Base-by-base conservation (phyloP, 2,113 vertebrate genomes). In the Poicephalus meyeri region DNA sequence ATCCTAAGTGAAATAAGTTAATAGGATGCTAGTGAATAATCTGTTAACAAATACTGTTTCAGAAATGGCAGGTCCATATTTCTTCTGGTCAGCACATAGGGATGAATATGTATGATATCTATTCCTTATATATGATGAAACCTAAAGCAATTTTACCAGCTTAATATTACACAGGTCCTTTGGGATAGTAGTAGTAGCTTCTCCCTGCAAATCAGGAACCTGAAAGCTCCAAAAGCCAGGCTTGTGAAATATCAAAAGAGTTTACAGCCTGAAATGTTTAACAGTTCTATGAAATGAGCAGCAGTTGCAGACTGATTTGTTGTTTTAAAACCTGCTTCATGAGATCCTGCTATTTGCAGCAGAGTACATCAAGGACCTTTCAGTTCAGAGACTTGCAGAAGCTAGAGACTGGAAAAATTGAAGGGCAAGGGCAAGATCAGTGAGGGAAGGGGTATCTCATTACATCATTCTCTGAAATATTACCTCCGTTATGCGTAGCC, bases 61-160 rank as follows among this genome's bases (percentile, higher is more conserved):
- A 81, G 61, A 83, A 96, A 80, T 55, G 37, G 16, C 52, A 39
- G 44, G 13, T 37, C 77, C 39, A 8, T 81, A 41, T 76, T 96
- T 97, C 95, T 93, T 88, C 65, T 60, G 91, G 52, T 47, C 79
- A 91, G 37, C 61, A 91, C 35, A 58, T 26, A 63, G 21, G 58
- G 76, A 92, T 88, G 80, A 96, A 86, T 73, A n/a, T 61, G 39
- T 44, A 61, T 91, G 86, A 94, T 83, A 81, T 25, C 72, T 89
- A 63, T 35, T 31, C 39, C 66, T 94, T 92, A 96, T 93, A 91
- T 92, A 96, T 81, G 65, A 63, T 41, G 78, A 85, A 96, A 95
- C 60, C 79, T 94, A 95, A 97, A 95, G 77, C 63, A 97, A 95
- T 98, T 96, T 96, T 96, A 96, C 70, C 71, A 96, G 77, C 61